These are phyloP conservation scores for Prunella fulvescens DNA, from an alignment of 2,113 vertebrate species.

Conservation along the genomic window DNA sequence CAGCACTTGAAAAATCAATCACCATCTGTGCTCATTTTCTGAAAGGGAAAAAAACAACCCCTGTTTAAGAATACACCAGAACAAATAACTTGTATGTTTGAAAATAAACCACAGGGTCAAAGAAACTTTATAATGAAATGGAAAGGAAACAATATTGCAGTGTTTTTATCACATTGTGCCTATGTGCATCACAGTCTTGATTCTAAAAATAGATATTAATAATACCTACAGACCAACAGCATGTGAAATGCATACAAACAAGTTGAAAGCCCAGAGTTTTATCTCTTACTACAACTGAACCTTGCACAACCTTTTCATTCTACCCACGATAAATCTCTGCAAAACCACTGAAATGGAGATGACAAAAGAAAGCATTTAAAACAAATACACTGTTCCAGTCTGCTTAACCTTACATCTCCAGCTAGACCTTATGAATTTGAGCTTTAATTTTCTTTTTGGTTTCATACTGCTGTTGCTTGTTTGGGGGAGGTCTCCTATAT, in stretches of 20 bases:
- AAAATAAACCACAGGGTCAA: slow-evolving; percentile 88
- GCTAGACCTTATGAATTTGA: slow-evolving; percentile 20
- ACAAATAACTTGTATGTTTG: slow-evolving; percentile 82
- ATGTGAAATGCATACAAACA: slow-evolving; percentile 66
- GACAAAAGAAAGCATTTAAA: not conserved
- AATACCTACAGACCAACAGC: slow-evolving; percentile 47
- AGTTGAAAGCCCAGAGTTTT: slow-evolving; percentile 28
- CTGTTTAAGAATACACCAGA: slow-evolving; percentile 82
- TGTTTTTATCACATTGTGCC: slow-evolving; percentile 70
- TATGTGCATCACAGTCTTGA: slow-evolving; percentile 26
- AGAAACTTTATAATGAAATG: slow-evolving; percentile 86
- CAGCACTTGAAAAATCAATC: slow-evolving; percentile 99
- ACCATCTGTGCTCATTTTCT: slow-evolving; percentile 98
- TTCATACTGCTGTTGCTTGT: slow-evolving; percentile 27
- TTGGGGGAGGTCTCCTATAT: slow-evolving; percentile 52
- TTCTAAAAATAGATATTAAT: slow-evolving; percentile 71
- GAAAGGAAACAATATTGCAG: slow-evolving; percentile 76
- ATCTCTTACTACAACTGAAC: not conserved
- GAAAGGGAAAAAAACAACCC: slow-evolving; percentile 87
- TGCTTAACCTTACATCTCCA: slow-evolving; percentile 57
- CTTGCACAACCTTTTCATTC: slow-evolving; percentile 40
- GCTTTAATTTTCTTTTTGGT: slow-evolving; percentile 55
- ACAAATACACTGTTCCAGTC: slow-evolving; percentile 12
- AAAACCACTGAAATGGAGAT: not conserved
- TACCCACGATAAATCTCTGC: not conserved